A percentile compares a stretch with the other conserved stretches of the same genome.
Evolutionary conservation across 1,140 invertebrate genomes (phyloP).

Genomic region (Pogonomyrmex barbatus): DNA sequence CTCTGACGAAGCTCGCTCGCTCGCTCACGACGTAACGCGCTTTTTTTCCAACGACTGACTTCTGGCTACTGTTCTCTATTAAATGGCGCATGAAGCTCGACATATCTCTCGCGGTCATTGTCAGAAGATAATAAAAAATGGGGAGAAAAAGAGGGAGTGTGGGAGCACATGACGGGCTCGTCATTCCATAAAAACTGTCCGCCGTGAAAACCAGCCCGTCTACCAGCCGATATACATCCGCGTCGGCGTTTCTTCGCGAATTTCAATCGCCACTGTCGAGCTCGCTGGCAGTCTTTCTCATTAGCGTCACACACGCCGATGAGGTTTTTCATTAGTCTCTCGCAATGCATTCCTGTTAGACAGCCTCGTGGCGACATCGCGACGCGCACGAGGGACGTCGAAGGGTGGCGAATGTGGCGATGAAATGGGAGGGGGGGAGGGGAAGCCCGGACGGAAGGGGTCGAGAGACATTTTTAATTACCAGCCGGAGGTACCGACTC

Average conservation of each 20-base stretch:
- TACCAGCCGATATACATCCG: constrained; percentile 63
- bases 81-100: constrained; percentile 62
- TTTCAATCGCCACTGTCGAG: constrained; percentile 75
- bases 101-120: constrained; percentile 66
- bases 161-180: constrained; percentile 40
- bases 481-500: constrained; percentile 76
- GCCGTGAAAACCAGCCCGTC: constrained; percentile 57
- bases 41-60: constrained; percentile 61
- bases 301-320: constrained; percentile 80
- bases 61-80: constrained; percentile 59
- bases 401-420: constrained; percentile 40
- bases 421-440: constrained; percentile 45
- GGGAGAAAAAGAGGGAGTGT: constrained; percentile 20
- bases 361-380: constrained; percentile 71
- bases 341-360: constrained; percentile 81
- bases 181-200: constrained; percentile 69
- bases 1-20: constrained; percentile 50
- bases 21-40: constrained; percentile 42
- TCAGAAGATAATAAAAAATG: constrained; percentile 52
- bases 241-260: constrained; percentile 71
- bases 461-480: constrained; percentile 84
- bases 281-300: constrained; percentile 74
- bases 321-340: constrained; percentile 83
- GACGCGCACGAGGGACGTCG: constrained; percentile 65
- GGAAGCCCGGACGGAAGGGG: constrained; percentile 67